phyloP scores from a whole-genome alignment of 2,888 invertebrate genomes.

The Nomada goodeniana region DNA sequence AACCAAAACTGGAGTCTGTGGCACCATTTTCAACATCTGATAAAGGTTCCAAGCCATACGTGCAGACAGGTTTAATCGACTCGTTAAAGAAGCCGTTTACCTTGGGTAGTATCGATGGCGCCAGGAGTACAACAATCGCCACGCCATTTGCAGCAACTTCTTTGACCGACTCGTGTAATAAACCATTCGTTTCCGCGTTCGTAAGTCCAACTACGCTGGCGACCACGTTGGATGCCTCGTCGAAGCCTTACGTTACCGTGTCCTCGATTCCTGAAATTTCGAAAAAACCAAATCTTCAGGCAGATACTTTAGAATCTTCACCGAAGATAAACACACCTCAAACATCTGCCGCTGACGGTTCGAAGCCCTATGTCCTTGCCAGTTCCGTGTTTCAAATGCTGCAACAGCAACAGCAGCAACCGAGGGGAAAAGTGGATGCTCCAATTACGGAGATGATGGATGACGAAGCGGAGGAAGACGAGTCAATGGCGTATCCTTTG shows the following conservation, averaged over 20 bases:
- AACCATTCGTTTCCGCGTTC: slow-evolving; percentile 71
- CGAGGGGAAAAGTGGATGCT: slow-evolving; percentile 54
- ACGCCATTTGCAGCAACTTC: slow-evolving; percentile 59
- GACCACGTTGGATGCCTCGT: slow-evolving; percentile 55
- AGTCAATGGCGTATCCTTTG: slow-evolving; percentile 58
- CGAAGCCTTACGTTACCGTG: slow-evolving; percentile 76
- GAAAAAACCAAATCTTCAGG: slow-evolving; percentile 44
- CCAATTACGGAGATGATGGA: slow-evolving; percentile 35
- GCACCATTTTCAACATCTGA: slow-evolving; percentile 61
- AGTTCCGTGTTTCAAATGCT: slow-evolving; percentile 74
- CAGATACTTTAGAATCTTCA: slow-evolving; percentile 36
- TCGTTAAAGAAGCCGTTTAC: slow-evolving; percentile 63
- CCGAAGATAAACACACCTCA: slow-evolving; percentile 40
- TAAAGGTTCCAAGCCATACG: slow-evolving; percentile 75
- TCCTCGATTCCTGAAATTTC: slow-evolving; percentile 73
- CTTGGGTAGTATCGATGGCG: slow-evolving; percentile 26
- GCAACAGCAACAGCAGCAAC: slow-evolving; percentile 66
- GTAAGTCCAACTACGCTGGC: slow-evolving; percentile 53
- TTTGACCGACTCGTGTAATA: slow-evolving; percentile 66
- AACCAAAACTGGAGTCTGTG: slow-evolving; percentile 57
- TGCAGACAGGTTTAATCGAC: slow-evolving; percentile 76
- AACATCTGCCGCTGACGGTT: slow-evolving; percentile 10
- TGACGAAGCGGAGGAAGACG: slow-evolving; percentile 61
- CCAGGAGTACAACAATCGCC: slow-evolving; percentile 48
- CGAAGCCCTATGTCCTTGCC: slow-evolving; percentile 72